Base-by-base conservation (phyloP, 2,113 vertebrate species). In the Charadrius vociferus region DNA sequence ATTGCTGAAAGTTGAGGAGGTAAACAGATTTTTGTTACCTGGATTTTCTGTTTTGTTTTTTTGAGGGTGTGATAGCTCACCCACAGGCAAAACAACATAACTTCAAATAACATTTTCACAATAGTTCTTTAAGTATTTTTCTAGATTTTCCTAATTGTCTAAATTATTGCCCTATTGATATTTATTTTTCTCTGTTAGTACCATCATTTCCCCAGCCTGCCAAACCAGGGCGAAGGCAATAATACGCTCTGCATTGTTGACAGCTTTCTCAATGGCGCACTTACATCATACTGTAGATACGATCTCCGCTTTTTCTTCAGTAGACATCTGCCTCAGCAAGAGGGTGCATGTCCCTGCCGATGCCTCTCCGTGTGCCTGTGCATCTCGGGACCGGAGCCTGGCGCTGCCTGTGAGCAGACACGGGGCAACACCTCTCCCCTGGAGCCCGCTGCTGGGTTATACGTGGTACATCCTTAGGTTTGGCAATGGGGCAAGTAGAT, bases 221-320 rank as follows among this genome's bases (percentile, higher is more conserved):
- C 81, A 61, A 34, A 34, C 3, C 19, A 58, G 86, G 80, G 32
- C 65, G 32, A 61, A 68, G 17, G 39, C 50, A 70, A 8, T 22
- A 45, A 34, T 12, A 18, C 0, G 1, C 14, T 34, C 30, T 14
- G 6, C 0, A 1, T 21, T 12, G 13, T 8, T 1, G 1, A 5
- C 0, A 7, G 17, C 15, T 71, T 59, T 70, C 55, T 65, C 78
- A 41, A 9, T 14, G 34, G 53, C 3, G 0, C 4, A 2, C 27
- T 63, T 45, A 45, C 2, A 0, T 72, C 58, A 41, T 11, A 9
- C 29, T 18, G 37, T 14, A 55, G 62, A 11, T 43, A 20, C 0
- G 3, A 65, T 39, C 72, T 72, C 62, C 0, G 4, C 73, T 63
- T 45, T 65, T 74, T 24, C 77, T 70, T 53, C 15, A 24, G 39